A percentile compares a stretch with the other conserved stretches of the same genome.
Evolutionary conservation across 2,113 vertebrate species (phyloP).

Genomic region (Furnarius figulus): DNA sequence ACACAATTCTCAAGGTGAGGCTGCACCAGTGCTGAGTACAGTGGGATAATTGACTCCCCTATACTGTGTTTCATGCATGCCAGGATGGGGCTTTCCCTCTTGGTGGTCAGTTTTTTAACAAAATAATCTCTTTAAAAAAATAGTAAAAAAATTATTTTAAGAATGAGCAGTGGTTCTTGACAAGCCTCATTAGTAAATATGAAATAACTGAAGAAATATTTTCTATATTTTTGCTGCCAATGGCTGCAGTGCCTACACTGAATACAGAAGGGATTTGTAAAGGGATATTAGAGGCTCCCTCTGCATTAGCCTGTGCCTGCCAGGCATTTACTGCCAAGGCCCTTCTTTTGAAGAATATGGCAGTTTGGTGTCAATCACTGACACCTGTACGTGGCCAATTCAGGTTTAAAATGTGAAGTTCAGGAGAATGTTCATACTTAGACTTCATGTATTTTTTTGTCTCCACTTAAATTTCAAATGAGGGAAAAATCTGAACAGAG

Average conservation of each 20-base stretch:
- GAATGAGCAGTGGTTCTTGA: not conserved
- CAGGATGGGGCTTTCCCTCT: not conserved
- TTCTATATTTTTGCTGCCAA: not conserved
- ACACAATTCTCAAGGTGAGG: not conserved
- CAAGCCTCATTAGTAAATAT: not conserved
- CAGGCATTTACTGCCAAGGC: not conserved
- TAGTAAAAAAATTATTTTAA: not conserved
- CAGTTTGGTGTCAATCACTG: not conserved
- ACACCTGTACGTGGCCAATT: fast-evolving
- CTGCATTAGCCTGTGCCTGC: not conserved
- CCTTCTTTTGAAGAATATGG: not conserved
- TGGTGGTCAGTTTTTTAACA: not conserved
- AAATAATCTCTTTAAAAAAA: not conserved
- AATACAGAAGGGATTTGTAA: not conserved
- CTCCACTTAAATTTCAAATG: not conserved
- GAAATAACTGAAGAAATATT: not conserved
- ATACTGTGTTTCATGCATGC: not conserved
- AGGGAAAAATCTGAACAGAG: not conserved
- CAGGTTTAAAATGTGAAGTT: not conserved
- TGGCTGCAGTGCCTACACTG: not conserved
- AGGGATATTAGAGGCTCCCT: not conserved
- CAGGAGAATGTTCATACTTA: not conserved
- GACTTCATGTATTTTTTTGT: not conserved
- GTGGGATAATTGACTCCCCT: not conserved
- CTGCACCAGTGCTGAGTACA: not conserved